A percentile compares a stretch with the other conserved stretches of the same genome.
Conservation (phyloP, 92 coral and sea anemone genomes). For the Micromussa lordhowensis region DNA sequence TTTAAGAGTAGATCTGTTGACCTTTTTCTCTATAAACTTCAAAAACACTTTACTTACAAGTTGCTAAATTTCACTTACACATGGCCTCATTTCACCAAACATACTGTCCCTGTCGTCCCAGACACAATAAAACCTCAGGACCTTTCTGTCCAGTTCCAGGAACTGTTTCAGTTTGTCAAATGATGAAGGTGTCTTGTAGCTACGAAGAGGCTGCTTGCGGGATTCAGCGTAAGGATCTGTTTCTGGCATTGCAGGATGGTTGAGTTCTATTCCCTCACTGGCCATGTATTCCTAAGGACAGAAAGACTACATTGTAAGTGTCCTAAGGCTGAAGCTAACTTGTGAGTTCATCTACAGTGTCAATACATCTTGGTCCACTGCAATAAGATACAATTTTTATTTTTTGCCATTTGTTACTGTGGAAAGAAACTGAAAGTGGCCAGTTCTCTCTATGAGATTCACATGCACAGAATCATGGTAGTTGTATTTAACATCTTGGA, state of each 20-base stretch:
- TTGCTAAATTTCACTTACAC: slow-evolving; percentile 73
- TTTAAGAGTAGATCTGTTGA: no score
- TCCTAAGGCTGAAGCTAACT: background rate
- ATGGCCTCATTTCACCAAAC: slow-evolving; percentile 99
- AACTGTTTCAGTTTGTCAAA: slow-evolving; percentile 97
- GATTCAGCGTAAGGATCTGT: slow-evolving; percentile 90
- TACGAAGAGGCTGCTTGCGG: slow-evolving; percentile 90
- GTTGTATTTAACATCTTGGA: no score
- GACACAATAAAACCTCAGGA: slow-evolving; percentile 93
- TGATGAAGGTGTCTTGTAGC: slow-evolving; percentile 89
- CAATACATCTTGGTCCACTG: no score
- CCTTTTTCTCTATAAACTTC: no score
- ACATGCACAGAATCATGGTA: no score
- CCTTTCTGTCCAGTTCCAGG: slow-evolving; percentile 92
- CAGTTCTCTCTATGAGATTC: no score
- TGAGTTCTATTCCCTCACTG: slow-evolving; percentile 99
- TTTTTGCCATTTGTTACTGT: no score
- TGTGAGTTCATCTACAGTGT: background rate
- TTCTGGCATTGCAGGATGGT: slow-evolving; percentile 63
- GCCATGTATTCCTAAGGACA: slow-evolving; percentile 92
- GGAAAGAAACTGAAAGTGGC: no score
- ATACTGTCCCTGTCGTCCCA: slow-evolving; percentile 99
- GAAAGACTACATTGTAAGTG: background rate
- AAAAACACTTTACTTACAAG: no score
- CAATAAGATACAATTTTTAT: no score